Evolutionary conservation across 1,140 invertebrate genomes (phyloP).

Genomic region (Cyphomyrmex costatus): DNA sequence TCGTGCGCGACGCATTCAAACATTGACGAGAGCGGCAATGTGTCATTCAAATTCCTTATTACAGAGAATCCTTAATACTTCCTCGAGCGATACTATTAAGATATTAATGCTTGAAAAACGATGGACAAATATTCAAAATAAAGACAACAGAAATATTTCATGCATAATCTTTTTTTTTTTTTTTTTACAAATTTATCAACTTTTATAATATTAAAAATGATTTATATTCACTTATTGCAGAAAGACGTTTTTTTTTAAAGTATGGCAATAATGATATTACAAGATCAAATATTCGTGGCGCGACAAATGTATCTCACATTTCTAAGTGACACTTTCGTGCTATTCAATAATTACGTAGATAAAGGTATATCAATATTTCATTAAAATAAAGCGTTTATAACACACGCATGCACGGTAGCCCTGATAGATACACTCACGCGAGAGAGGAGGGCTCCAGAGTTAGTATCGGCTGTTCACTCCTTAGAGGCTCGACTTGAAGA

Average conservation of each 20-base stretch:
- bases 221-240: neutral
- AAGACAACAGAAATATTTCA: neutral
- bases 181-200: neutral
- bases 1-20: slow-evolving; percentile 18
- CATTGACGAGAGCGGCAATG: neutral
- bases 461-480: slow-evolving; percentile 46
- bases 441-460: slow-evolving; percentile 50
- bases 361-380: slow-evolving; percentile 8
- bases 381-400: slow-evolving; percentile 39
- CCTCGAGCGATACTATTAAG: neutral
- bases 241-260: neutral
- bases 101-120: neutral
- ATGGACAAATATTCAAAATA: neutral
- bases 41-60: slow-evolving; percentile 14
- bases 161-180: neutral
- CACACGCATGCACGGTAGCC: slow-evolving; percentile 8
- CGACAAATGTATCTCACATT: slow-evolving; percentile 6
- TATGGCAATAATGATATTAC: neutral
- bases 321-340: neutral
- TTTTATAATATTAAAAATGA: slow-evolving; percentile 7
- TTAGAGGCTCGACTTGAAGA: slow-evolving; percentile 70
- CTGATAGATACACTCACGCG: slow-evolving; percentile 7
- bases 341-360: neutral
- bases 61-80: neutral
- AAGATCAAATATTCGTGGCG: neutral